phyloP scores from a whole-genome alignment of 2,113 vertebrate species.

The Forbesichthys papilliferus region DNA sequence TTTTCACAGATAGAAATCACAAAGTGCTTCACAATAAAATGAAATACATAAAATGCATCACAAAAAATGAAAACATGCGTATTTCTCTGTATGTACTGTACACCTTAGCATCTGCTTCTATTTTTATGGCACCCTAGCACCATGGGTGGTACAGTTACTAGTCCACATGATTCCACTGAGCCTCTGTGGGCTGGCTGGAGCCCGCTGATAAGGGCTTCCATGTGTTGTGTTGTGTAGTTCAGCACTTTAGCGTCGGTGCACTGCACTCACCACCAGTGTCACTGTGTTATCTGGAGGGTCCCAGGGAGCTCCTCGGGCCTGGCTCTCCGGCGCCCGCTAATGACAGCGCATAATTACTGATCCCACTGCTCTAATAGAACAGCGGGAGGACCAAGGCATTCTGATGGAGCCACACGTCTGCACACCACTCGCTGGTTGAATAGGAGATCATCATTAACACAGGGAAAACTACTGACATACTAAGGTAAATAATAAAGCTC shows the following conservation, averaged over 20 bases:
- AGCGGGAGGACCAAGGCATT: slow-evolving; percentile 36
- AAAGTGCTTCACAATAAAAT: no score
- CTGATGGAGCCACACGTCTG: slow-evolving; percentile 28
- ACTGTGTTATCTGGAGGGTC: slow-evolving; percentile 37
- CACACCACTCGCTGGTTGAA: background rate
- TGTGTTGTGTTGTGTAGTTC: background rate
- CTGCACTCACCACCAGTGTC: background rate
- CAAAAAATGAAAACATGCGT: background rate
- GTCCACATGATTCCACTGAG: background rate
- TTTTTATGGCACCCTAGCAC: background rate
- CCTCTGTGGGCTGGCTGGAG: slow-evolving; percentile 1
- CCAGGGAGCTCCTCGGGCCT: slow-evolving; percentile 58
- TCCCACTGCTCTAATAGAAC: slow-evolving; percentile 68
- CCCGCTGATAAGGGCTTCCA: background rate
- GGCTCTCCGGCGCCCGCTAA: slow-evolving; percentile 66
- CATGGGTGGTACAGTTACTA: background rate
- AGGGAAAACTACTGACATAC: no score
- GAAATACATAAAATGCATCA: no score
- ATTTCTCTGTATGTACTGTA: slow-evolving; percentile 22
- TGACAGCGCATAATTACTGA: slow-evolving; percentile 75
- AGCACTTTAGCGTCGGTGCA: slow-evolving; percentile 12
- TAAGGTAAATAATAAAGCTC: no score
- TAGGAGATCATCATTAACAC: background rate
- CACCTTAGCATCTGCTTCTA: background rate
- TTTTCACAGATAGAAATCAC: no score